These are phyloP conservation scores for Caiman crocodilus DNA, from an alignment of 2,797 vertebrate species.

Conservation along the genomic window DNA sequence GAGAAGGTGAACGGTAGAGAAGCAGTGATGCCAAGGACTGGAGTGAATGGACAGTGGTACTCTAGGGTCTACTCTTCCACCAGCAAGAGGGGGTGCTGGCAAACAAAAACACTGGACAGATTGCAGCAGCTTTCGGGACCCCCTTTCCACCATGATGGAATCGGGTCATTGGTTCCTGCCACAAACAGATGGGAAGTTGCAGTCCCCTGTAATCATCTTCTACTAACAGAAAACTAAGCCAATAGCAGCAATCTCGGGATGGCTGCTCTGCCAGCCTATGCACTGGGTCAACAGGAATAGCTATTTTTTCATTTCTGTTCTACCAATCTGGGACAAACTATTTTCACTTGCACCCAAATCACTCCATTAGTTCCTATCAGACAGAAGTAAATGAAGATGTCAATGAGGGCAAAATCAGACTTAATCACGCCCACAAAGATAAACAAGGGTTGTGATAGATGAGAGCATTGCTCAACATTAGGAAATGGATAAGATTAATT, in stretches of 20 bases:
- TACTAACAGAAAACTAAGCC: neutral
- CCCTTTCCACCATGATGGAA: neutral
- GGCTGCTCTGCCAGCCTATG: neutral
- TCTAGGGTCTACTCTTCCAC: neutral
- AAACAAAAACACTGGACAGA: neutral
- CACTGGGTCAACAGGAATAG: neutral
- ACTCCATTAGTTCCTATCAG: neutral
- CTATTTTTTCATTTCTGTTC: constrained; percentile 12
- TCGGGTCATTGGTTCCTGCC: rapidly evolving
- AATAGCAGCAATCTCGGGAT: neutral
- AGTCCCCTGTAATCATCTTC: neutral
- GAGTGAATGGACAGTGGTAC: neutral
- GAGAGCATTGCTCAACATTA: neutral
- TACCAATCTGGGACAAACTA: rapidly evolving
- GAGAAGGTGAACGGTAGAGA: neutral
- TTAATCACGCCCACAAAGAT: neutral
- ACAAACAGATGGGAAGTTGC: rapidly evolving
- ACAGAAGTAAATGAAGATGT: neutral
- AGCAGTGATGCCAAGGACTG: neutral
- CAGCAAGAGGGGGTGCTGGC: neutral
- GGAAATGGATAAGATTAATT: neutral
- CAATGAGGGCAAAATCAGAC: neutral
- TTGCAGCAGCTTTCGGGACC: neutral
- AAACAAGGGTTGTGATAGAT: neutral
- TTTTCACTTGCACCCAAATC: neutral